These are phyloP conservation scores for Papilio demoleus DNA, from an alignment of 2,888 invertebrate genomes.

Conservation along the genomic window DNA sequence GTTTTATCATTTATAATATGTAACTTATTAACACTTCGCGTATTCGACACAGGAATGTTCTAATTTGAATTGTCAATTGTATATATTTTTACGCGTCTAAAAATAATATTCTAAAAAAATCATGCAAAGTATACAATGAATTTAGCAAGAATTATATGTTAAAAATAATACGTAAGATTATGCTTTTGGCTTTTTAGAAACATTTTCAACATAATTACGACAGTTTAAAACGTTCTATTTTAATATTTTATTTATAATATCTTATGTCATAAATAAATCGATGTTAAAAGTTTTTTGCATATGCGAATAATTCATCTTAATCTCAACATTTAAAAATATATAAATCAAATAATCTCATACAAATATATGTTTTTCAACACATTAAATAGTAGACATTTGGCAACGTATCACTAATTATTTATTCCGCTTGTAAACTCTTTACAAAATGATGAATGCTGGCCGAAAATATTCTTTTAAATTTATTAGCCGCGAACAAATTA, in stretches of 20 bases:
- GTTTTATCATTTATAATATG: not conserved
- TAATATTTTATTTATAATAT: not conserved
- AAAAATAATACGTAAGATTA: not conserved
- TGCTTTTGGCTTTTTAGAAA: slow-evolving; percentile 12
- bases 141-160: too few relatives aligned
- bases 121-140: not conserved
- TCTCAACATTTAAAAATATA: slow-evolving; percentile 13
- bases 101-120: not conserved
- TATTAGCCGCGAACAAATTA: slow-evolving; percentile 24
- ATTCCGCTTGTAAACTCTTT: slow-evolving; percentile 22
- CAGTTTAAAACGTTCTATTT: too few relatives aligned
- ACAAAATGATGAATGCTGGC: not conserved
- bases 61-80: slow-evolving; percentile 8
- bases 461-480: slow-evolving; percentile 10
- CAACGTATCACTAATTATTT: slow-evolving; percentile 15
- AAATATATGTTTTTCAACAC: slow-evolving; percentile 14
- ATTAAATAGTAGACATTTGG: slow-evolving; percentile 23
- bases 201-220: slow-evolving; percentile 10
- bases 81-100: not conserved
- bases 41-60: not conserved
- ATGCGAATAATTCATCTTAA: not conserved
- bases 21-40: not conserved
- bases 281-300: not conserved
- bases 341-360: slow-evolving; percentile 13
- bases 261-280: slow-evolving; percentile 1